Evolutionary conservation across 37 sponge, comb jelly and placozoan genomes (phyloP).

Genomic region (Beroe ovata): DNA sequence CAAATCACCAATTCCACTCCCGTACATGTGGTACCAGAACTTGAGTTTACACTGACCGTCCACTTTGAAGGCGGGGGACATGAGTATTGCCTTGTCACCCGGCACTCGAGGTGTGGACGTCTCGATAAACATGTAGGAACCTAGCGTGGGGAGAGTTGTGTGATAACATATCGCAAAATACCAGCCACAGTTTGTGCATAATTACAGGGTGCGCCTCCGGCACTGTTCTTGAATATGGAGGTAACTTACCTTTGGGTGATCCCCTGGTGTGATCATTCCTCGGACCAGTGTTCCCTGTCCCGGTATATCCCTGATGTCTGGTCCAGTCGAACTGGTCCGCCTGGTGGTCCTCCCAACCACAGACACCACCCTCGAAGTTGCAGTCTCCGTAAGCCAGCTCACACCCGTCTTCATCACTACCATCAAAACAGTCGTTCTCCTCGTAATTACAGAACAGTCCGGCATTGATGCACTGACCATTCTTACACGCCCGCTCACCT

Average conservation of each 20-base stretch:
- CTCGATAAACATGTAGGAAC: constrained; percentile 56
- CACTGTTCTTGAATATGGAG: too few species aligned
- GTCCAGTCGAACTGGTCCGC: constrained; percentile 70
- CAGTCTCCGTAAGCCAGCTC: constrained; percentile 50
- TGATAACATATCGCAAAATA: too few species aligned
- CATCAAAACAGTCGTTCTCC: constrained; percentile 32
- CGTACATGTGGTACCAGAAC: constrained; percentile 70
- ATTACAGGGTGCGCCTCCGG: too few species aligned
- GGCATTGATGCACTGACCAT: constrained; percentile 9
- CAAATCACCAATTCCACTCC: constrained; percentile 19
- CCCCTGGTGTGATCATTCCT: constrained; percentile 68
- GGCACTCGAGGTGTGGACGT: constrained; percentile 20
- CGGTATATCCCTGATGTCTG: constrained; percentile 42
- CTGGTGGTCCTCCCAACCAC: constrained; percentile 56
- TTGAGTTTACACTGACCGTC: constrained; percentile 59
- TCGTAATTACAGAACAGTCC: constrained; percentile 60
- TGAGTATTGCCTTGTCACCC: constrained; percentile 46
- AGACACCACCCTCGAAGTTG: constrained; percentile 67
- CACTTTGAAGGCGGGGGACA: constrained; percentile 3
- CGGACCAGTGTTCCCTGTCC: constrained; percentile 66
- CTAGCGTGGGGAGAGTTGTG: too few species aligned
- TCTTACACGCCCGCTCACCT: constrained; percentile 54
- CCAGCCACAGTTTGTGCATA: too few species aligned
- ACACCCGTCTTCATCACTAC: constrained; percentile 27
- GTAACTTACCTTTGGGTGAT: constrained; percentile 21